Percentiles rank a stretch among this genome's conserved stretches.
phyloP scores from a whole-genome alignment of 2,113 vertebrate species.

The Gymnobelideus leadbeateri region DNA sequence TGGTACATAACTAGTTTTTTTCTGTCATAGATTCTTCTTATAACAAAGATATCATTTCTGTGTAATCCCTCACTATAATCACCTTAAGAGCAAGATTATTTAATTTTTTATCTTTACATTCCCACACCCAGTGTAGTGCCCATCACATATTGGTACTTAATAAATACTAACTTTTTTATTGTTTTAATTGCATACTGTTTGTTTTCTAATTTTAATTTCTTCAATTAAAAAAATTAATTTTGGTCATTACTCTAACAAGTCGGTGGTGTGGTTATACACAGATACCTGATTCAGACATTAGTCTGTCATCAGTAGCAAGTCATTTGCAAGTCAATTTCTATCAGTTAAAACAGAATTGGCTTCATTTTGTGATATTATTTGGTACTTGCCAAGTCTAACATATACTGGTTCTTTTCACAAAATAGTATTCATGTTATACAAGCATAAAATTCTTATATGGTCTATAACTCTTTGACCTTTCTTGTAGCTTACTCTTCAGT shows the following conservation, averaged over 20 bases:
- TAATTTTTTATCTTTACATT: not conserved
- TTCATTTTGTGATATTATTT: constrained; percentile 1
- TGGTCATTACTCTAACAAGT: not conserved
- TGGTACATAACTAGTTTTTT: not conserved
- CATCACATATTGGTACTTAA: not conserved
- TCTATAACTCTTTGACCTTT: not conserved
- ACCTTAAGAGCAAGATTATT: not conserved
- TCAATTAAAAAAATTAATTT: not conserved
- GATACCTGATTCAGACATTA: not conserved
- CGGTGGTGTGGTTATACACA: not conserved
- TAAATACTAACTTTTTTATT: not conserved
- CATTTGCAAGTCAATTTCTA: not conserved
- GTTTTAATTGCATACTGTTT: not conserved
- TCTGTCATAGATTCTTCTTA: not conserved
- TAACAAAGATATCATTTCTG: not conserved
- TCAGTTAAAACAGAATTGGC: not conserved
- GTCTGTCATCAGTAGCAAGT: not conserved
- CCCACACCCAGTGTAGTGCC: not conserved
- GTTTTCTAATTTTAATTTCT: not conserved
- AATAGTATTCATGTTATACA: not conserved
- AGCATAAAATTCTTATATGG: not conserved
- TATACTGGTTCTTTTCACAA: not conserved
- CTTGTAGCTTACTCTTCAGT: not conserved
- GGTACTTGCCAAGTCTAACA: not conserved
- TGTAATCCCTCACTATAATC: not conserved